phyloP scores from a whole-genome alignment of 2,888 invertebrate species.

The Pseudeuparius sepicola region DNA sequence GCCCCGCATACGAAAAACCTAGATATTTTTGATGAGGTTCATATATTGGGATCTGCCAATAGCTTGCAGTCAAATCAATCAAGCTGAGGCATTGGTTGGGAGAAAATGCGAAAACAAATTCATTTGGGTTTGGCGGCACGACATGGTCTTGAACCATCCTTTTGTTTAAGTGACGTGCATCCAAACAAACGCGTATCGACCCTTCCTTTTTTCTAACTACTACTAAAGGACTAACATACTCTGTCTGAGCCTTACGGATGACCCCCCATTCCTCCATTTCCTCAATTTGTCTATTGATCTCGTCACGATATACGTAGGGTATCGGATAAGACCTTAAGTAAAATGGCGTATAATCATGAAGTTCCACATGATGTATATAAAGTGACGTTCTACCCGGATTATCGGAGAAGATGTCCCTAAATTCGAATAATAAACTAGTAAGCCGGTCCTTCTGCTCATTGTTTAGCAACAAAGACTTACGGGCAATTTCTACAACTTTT shows the following conservation, averaged over 20 bases:
- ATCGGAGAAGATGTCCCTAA: conserved; percentile 12
- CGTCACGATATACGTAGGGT: conserved; percentile 8
- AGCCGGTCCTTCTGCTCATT: conserved; percentile 2
- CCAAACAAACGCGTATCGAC: conserved; percentile 17
- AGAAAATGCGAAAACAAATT: conserved; percentile 10
- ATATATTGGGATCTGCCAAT: conserved; percentile 20
- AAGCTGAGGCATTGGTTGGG: conserved; percentile 8
- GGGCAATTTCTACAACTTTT: too few species aligned
- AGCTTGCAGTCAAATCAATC: conserved; percentile 14
- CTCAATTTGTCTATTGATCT: conserved; percentile 9
- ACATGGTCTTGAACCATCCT: conserved; percentile 15
- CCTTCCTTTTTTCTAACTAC: conserved; percentile 18
- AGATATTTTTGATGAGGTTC: conserved; percentile 16
- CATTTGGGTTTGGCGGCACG: conserved; percentile 15
- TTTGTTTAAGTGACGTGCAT: conserved; percentile 17
- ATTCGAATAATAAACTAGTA: conserved; percentile 2
- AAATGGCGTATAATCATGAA: conserved; percentile 15
- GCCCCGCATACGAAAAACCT: conserved; percentile 19
- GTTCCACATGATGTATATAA: conserved; percentile 10
- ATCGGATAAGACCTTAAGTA: conserved; percentile 12
- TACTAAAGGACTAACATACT: conserved; percentile 17
- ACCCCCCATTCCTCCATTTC: conserved; percentile 18
- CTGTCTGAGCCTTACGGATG: conserved; percentile 7
- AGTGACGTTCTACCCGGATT: conserved; percentile 9
- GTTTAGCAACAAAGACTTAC: too few species aligned